phyloP scores from a whole-genome alignment of 92 coral and sea anemone genomes.

The Muricea muricata region DNA sequence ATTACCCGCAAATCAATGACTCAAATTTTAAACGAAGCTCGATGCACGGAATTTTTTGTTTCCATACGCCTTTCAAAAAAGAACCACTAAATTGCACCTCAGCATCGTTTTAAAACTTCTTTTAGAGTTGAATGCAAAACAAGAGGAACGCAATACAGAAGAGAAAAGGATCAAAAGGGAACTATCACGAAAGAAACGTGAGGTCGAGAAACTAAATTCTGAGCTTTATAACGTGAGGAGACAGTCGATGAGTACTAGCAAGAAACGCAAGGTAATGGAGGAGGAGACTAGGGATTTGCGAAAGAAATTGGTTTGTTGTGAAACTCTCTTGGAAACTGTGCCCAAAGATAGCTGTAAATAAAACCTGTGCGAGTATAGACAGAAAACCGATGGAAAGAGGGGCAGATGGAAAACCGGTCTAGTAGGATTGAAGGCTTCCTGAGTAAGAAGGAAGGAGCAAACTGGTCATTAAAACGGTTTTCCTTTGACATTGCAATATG shows the following conservation, averaged over 20 bases:
- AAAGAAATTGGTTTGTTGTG: conserved; percentile 24
- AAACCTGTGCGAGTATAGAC: neutral
- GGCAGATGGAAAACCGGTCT: neutral
- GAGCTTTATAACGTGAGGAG: neutral
- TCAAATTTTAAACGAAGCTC: too few species aligned
- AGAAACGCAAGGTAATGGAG: conserved; percentile 17
- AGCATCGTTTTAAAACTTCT: too few species aligned
- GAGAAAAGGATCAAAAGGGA: neutral
- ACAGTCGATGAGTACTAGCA: neutral
- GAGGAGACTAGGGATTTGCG: conserved; percentile 8
- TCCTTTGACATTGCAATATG: too few species aligned
- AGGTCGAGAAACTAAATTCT: neutral
- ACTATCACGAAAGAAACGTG: neutral
- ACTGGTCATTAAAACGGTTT: too few species aligned
- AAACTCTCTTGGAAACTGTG: conserved; percentile 22
- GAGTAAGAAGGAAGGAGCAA: too few species aligned
- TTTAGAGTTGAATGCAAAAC: neutral
- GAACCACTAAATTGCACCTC: too few species aligned
- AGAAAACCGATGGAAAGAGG: neutral
- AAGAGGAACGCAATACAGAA: neutral
- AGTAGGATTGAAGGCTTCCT: too few species aligned
- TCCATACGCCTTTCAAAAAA: too few species aligned
- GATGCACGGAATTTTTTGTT: too few species aligned
- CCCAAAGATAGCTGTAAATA: neutral
- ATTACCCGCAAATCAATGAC: too few species aligned